phyloP scores from a whole-genome alignment of 2,797 vertebrate species.

The Spinus pinus region DNA sequence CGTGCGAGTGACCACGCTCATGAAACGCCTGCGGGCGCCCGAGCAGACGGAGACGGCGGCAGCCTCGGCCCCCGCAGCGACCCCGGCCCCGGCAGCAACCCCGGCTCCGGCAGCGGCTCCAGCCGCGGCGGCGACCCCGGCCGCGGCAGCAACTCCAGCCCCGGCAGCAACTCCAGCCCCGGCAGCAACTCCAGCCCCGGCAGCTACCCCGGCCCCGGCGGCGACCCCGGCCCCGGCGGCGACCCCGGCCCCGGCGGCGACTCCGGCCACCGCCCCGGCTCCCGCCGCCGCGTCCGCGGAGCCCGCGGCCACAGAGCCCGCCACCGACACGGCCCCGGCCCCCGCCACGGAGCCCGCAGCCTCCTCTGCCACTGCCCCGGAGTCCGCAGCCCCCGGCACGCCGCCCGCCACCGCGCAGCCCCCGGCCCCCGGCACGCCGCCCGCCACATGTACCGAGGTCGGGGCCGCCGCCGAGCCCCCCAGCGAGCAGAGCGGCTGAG shows the following conservation, averaged over 20 bases:
- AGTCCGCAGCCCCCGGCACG: neutral
- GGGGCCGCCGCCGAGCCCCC: constrained; percentile 62
- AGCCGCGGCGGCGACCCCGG: fast-evolving
- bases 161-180: neutral
- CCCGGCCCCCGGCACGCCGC: neutral
- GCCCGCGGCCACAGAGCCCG: neutral
- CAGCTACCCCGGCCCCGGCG: neutral
- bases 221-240: neutral
- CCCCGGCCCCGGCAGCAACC: neutral
- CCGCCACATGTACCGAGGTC: constrained; percentile 9
- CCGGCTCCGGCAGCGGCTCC: fast-evolving
- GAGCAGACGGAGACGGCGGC: constrained; percentile 78
- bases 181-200: neutral
- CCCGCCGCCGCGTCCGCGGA: neutral
- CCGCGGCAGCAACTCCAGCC: neutral
- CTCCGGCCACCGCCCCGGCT: neutral
- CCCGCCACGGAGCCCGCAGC: neutral
- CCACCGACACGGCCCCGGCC: neutral
- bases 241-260: fast-evolving
- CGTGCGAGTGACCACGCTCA: constrained; percentile 95
- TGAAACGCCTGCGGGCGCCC: constrained; percentile 91
- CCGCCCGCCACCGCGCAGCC: neutral
- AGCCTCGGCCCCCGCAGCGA: neutral
- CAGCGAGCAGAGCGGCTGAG: constrained; percentile 81
- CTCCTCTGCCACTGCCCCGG: neutral